phyloP scores from a whole-genome alignment of 2,113 vertebrate species.

The Cinclus cinclus region DNA sequence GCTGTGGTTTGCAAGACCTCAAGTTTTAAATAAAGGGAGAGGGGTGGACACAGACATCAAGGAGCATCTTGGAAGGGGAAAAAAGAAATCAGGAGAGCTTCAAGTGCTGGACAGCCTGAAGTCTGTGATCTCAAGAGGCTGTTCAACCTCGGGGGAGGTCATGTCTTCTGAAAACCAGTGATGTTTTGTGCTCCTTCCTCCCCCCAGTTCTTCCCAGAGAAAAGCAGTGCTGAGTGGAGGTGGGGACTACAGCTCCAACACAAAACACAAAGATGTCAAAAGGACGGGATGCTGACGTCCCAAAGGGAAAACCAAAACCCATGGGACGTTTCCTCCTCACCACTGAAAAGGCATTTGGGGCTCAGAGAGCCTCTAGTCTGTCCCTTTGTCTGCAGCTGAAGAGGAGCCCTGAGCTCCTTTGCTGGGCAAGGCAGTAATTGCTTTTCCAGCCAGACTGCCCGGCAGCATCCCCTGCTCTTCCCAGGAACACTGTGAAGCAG shows the following conservation, averaged over 20 bases:
- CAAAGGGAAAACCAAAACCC: neutral
- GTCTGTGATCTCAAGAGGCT: neutral
- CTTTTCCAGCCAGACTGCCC: conserved; percentile 31
- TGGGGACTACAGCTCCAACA: neutral
- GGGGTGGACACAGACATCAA: neutral
- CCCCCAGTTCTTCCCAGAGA: neutral
- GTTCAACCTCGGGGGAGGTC: neutral
- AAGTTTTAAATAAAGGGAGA: neutral
- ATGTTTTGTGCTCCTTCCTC: neutral
- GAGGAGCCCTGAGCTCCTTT: neutral
- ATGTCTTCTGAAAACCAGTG: neutral
- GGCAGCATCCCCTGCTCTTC: neutral
- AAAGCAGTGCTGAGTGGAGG: neutral
- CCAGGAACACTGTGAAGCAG: neutral
- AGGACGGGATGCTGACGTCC: neutral
- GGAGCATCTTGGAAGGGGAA: neutral
- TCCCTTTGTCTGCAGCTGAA: neutral
- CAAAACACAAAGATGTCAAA: neutral
- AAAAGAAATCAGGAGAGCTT: neutral
- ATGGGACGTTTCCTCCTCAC: neutral
- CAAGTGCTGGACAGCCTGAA: neutral
- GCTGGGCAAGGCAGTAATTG: neutral
- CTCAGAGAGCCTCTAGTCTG: neutral
- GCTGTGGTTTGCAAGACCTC: neutral
- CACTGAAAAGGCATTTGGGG: neutral